Evolutionary conservation across 1,140 invertebrate species (phyloP).

Genomic region (Trinorchestia longiramus): DNA sequence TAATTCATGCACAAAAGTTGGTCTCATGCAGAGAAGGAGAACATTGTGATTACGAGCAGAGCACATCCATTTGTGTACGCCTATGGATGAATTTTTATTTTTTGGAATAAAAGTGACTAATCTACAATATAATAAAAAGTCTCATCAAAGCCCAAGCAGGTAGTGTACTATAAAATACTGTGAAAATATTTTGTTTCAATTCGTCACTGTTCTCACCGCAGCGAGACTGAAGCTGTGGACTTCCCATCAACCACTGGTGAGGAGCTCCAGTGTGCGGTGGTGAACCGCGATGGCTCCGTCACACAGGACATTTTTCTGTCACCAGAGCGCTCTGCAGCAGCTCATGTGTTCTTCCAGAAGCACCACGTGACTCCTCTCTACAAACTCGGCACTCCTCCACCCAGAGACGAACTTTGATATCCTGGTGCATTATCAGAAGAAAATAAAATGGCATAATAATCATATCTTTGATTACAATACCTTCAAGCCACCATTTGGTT

Average conservation of each 20-base stretch:
- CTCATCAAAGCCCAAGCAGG: too few relatives aligned
- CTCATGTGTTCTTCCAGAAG: conserved; percentile 17
- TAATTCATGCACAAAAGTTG: too few relatives aligned
- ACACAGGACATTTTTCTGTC: neutral
- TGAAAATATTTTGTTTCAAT: neutral
- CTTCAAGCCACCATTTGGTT: too few relatives aligned
- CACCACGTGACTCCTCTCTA: conserved; percentile 13
- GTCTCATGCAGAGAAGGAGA: too few relatives aligned
- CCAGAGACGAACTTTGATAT: conserved; percentile 15
- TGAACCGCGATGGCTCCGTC: neutral
- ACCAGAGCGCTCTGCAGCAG: neutral
- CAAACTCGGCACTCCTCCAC: neutral
- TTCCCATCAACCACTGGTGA: neutral
- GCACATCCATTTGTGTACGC: too few relatives aligned
- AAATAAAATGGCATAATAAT: neutral
- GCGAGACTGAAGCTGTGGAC: neutral
- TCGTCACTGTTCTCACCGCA: neutral
- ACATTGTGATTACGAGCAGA: too few relatives aligned
- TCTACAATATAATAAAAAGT: too few relatives aligned
- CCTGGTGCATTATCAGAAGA: neutral
- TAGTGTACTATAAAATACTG: too few relatives aligned
- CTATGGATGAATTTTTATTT: too few relatives aligned
- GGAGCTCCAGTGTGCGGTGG: neutral
- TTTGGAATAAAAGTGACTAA: too few relatives aligned
- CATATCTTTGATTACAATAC: too few relatives aligned